Evolutionary conservation across 2,113 vertebrate genomes (phyloP), one percentile per base, ranked within the genome.

Genomic region (Phrynosoma blainvillii): DNA sequence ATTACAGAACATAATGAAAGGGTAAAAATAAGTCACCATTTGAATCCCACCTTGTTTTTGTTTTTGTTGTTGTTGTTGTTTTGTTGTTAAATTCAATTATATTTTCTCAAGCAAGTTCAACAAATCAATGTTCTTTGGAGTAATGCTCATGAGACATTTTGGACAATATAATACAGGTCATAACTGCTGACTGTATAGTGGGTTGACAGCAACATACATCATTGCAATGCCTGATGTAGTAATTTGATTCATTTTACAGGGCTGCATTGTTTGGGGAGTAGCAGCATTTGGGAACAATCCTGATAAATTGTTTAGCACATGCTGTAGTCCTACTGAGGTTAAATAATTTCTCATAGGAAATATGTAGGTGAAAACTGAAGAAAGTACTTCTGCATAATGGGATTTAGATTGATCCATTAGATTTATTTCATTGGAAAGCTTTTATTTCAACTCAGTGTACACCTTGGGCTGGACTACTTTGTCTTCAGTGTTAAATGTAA

Each of bases 371-470:
- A 42, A 71, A 90, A 74, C 0, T 23, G 7, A 79, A 75, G 18
- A 93, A 89, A 86, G 79, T 77, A 25, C 16, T 89, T 89, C 0
- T 13, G 27, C 52, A 81, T 74, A 0, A 71, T 59, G 23, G 89
- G 89, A 83, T 0, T 86, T 9, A 40, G 73, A 82, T 87, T 83
- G 42, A 89, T 71, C 20, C 12, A 71, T 12, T 87, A 1, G 62
- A 77, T 92, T 91, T 83, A 59, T 87, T 62, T 85, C 88, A 92
- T 74, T 88, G 6, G 32, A 56, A 91, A 91, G 82, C 1, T 88
- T 89, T 89, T 47, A 21, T 84, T 89, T 12, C 0, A 90, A 0
- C 8, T 90, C 7, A 56, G 77, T 76, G 78, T 36, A 62, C 14
- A 2, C 89, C 2, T n/a, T 76, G 73, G 3, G 84, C 30, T 9